Base-by-base conservation (phyloP, 2,113 vertebrate genomes). In the Casuarius casuarius region DNA sequence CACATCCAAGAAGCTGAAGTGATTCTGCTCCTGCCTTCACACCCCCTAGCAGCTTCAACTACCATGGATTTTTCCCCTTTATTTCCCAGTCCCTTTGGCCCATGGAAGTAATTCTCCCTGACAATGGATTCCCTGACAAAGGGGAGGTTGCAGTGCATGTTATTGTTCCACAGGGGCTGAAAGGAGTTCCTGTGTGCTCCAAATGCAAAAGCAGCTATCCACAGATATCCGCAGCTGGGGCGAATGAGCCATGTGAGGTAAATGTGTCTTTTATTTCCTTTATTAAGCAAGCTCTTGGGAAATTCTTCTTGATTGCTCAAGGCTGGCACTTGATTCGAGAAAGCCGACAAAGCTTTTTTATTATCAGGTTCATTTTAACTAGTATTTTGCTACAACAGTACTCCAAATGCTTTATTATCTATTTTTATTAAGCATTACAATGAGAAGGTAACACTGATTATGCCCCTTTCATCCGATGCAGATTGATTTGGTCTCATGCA, bases 211-310 rank as follows among this genome's bases (percentile, higher is more conserved):
- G 61, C 61, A 63, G n/a, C 23, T 63, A 38, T 33, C 29, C 26
- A 33, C 11, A 21, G 75, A 52, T 54, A 92, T 66, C 26, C 18
- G 35, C 19, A 46, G 23, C 62, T 22, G 5, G 25, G 40, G 46
- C 92, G 29, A 91, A 91, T 42, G 52, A 94, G 29, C 67, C 25
- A n/a, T 48, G 42, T 38, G 58, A 91, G 89, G 44, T 58, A 85
- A 94, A 94, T 58, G 35, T 54, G 87, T 87, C 44, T 76, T 75
- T 89, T 89, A 73, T 38, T 95, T 87, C 66, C 62, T 85, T 91
- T 89, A 80, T 70, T 94, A 73, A 92, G 58, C 35, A 94, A 97
- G 48, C 81, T 94, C 77, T 91, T 62, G 89, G 92, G 94, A 94
- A 95, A 94, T 87, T 67, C 44, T 85, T 89, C 94, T 48, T 76